A percentile compares a stretch with the other conserved stretches of the same genome.
phyloP scores from a whole-genome alignment of 2,888 invertebrate species.

The Cheilosia scutellata region DNA sequence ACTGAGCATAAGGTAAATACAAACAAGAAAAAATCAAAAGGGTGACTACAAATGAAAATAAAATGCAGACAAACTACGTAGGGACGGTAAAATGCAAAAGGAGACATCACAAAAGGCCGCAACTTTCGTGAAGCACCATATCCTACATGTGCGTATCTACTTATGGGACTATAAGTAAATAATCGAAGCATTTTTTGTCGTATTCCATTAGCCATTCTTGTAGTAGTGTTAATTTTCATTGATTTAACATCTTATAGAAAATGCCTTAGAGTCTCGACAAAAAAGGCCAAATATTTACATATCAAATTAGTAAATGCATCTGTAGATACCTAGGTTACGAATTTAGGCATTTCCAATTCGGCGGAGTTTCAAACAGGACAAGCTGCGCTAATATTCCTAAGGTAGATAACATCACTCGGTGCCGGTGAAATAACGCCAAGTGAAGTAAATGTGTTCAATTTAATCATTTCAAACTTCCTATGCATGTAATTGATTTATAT shows the following conservation, averaged over 20 bases:
- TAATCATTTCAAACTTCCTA: no score
- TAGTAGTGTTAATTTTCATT: conserved; percentile 24
- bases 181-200: neutral
- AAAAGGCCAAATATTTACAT: neutral
- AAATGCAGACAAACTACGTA: neutral
- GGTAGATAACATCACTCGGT: no score
- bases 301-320: neutral
- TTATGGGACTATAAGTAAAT: neutral
- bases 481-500: no score
- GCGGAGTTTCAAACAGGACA: no score
- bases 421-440: no score
- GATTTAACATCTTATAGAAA: neutral
- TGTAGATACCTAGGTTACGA: conserved; percentile 1
- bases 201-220: conserved; percentile 24
- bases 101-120: neutral
- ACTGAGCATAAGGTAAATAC: conserved; percentile 9
- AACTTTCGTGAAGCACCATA: neutral
- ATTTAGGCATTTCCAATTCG: no score
- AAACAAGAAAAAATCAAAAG: conserved; percentile 3
- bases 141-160: neutral
- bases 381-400: no score
- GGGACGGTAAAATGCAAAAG: neutral
- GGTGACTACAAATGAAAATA: conserved; percentile 9
- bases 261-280: neutral
- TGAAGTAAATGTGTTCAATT: no score